Percentiles rank a stretch among this genome's conserved stretches.
Evolutionary conservation across 2,888 invertebrate genomes (phyloP).

Genomic region (Limnephilus marmoratus): DNA sequence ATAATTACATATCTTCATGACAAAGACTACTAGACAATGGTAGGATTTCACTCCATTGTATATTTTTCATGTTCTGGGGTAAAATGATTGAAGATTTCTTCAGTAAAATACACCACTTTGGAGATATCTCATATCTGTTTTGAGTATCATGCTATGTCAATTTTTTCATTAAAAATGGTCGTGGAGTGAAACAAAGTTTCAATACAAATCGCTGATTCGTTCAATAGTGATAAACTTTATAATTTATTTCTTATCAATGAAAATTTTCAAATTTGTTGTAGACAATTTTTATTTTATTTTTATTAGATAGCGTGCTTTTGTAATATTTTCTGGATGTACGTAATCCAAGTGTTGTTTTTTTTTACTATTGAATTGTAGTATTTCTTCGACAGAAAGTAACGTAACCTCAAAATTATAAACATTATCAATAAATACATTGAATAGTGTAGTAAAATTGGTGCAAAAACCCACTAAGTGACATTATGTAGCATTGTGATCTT

Average conservation of each 20-base stretch:
- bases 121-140: neutral
- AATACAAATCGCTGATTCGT: neutral
- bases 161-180: neutral
- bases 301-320: neutral
- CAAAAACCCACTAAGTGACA: neutral
- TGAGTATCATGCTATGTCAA: neutral
- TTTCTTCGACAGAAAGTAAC: neutral
- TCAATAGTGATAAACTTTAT: neutral
- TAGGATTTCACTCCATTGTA: slow-evolving; percentile 8
- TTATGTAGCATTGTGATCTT: neutral
- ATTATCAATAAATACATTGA: neutral
- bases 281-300: neutral
- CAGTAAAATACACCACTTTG: neutral
- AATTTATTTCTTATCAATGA: neutral
- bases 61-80: slow-evolving; percentile 13
- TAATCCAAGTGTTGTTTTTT: slow-evolving; percentile 2
- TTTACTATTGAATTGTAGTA: neutral
- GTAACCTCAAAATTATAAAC: neutral
- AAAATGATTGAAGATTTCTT: slow-evolving; percentile 18
- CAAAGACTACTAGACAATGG: slow-evolving; percentile 32
- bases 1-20: slow-evolving; percentile 48
- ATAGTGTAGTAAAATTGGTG: neutral
- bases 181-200: neutral
- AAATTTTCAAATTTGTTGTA: neutral
- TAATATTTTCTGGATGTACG: neutral